Percentiles rank a stretch among this genome's conserved stretches.
These are phyloP conservation scores for Antheraea pernyi DNA, from an alignment of 1,140 invertebrate species.

Conservation along the genomic window DNA sequence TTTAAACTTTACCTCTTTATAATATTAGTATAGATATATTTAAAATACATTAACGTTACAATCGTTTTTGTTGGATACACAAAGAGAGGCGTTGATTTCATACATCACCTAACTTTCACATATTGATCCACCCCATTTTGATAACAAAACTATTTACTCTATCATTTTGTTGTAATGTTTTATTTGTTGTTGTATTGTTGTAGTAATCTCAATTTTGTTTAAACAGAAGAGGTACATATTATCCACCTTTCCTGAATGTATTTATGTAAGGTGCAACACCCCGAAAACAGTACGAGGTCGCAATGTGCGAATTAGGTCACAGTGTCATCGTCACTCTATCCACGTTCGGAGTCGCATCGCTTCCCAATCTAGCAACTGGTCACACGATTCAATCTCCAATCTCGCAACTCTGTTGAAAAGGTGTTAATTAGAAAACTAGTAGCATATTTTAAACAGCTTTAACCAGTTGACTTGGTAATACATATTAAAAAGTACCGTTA, in stretches of 20 bases:
- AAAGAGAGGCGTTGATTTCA: too few relatives aligned
- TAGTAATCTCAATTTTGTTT: too few relatives aligned
- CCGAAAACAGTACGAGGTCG: background rate
- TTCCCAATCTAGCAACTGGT: constrained; percentile 34
- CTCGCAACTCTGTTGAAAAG: constrained; percentile 7
- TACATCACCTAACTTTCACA: too few relatives aligned
- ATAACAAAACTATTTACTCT: too few relatives aligned
- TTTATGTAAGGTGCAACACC: background rate
- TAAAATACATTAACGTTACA: too few relatives aligned
- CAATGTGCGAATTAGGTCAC: constrained; percentile 52
- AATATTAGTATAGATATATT: too few relatives aligned
- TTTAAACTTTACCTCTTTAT: too few relatives aligned
- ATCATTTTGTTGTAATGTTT: too few relatives aligned
- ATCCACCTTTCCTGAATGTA: background rate
- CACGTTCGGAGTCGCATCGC: constrained; percentile 24
- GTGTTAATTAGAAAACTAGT: constrained; percentile 17
- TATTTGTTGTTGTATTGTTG: too few relatives aligned
- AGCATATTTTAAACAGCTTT: constrained; percentile 20
- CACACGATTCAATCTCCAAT: constrained; percentile 14
- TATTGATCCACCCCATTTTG: too few relatives aligned
- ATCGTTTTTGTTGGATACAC: too few relatives aligned
- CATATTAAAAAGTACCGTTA: constrained; percentile 4
- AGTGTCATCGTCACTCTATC: constrained; percentile 34
- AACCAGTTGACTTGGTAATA: constrained; percentile 15
- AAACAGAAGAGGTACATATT: background rate